Percentiles rank a stretch among this genome's conserved stretches.
Evolutionary conservation across 2,797 vertebrate genomes (phyloP).

Genomic region (Oreonectes daqikongensis): DNA sequence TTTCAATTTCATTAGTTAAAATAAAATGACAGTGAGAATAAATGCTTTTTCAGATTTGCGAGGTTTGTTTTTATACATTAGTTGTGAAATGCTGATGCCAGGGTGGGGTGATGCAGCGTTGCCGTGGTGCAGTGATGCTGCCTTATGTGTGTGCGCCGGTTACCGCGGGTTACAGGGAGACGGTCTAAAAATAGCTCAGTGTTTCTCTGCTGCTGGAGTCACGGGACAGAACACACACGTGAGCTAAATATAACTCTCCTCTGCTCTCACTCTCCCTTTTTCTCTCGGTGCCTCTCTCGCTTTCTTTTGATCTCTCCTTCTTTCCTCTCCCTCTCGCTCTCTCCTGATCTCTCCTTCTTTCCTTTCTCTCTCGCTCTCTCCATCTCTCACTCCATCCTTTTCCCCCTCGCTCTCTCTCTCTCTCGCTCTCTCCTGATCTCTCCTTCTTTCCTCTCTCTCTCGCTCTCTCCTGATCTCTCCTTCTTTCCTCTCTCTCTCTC

Average conservation of each 20-base stretch:
- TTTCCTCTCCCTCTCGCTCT: neutral
- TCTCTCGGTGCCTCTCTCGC: too few species aligned
- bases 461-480: too few species aligned
- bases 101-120: constrained; percentile 37
- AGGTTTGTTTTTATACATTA: neutral
- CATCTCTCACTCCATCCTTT: too few species aligned
- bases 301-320: too few species aligned
- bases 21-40: constrained; percentile 12
- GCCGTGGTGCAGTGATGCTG: constrained; percentile 36
- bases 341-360: neutral
- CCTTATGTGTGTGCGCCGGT: constrained; percentile 12
- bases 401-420: too few species aligned
- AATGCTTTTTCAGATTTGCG: neutral
- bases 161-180: constrained; percentile 36
- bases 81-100: neutral
- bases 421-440: too few species aligned
- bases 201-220: constrained; percentile 41
- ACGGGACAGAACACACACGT: constrained; percentile 38
- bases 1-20: neutral
- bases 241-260: constrained; percentile 52
- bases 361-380: too few species aligned
- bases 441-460: too few species aligned
- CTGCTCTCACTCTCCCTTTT: neutral
- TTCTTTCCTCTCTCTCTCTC: too few species aligned
- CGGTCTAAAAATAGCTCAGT: constrained; percentile 49